A percentile compares a stretch with the other conserved stretches of the same genome.
Conservation (phyloP, 1,140 invertebrate species). For the Mesaphorura yosii region DNA sequence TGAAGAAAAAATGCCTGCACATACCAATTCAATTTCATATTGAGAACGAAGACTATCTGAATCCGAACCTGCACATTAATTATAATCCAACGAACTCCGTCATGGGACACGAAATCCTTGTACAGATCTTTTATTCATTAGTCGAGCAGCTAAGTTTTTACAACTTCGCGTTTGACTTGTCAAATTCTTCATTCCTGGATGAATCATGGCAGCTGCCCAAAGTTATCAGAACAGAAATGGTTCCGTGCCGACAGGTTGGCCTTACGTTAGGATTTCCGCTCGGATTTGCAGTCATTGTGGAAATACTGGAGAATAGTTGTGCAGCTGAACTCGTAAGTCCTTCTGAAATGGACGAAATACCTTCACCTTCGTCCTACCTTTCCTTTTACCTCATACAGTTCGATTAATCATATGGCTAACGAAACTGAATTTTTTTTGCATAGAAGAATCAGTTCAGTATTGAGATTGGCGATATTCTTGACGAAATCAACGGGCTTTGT, state of each 20-base stretch:
- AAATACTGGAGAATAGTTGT: conserved; percentile 25
- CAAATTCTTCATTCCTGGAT: conserved; percentile 28
- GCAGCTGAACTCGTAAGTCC: conserved; percentile 25
- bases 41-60: conserved; percentile 24
- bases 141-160: conserved; percentile 21
- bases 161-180: conserved; percentile 22
- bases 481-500: conserved; percentile 26
- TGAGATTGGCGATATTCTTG: conserved; percentile 26
- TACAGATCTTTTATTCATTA: conserved; percentile 26
- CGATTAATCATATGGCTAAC: too few relatives aligned
- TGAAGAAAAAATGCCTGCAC: conserved; percentile 23
- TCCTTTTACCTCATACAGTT: too few relatives aligned
- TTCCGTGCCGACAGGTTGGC: conserved; percentile 24
- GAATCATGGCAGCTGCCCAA: conserved; percentile 28
- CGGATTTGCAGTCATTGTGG: conserved; percentile 27
- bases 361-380: background rate
- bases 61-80: conserved; percentile 16
- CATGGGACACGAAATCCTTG: conserved; percentile 29
- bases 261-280: conserved; percentile 29
- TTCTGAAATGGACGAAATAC: background rate
- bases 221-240: conserved; percentile 24
- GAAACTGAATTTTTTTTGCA: too few relatives aligned
- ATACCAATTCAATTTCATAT: conserved; percentile 27
- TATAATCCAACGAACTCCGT: conserved; percentile 19
- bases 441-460: too few relatives aligned